Evolutionary conservation across 1,140 invertebrate species (phyloP).

Genomic region (Contarinia nasturtii): DNA sequence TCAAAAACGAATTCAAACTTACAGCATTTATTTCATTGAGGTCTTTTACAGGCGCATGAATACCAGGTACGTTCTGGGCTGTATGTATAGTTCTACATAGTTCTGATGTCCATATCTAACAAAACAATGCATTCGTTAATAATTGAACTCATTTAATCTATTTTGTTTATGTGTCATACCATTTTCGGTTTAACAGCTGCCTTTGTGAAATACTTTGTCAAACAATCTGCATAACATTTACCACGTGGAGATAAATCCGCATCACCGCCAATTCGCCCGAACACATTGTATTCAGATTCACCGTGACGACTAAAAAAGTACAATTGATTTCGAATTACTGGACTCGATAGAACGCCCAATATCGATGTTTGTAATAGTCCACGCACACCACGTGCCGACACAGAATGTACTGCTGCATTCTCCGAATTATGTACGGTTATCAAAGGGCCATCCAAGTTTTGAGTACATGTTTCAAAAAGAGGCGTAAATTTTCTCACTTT

Average conservation of each 20-base stretch:
- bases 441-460: constrained; percentile 16
- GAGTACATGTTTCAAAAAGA: constrained; percentile 24
- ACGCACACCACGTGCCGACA: constrained; percentile 6
- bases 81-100: constrained; percentile 75
- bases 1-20: constrained; percentile 19
- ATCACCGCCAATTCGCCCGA: constrained; percentile 82
- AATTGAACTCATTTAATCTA: neutral
- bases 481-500: constrained; percentile 10
- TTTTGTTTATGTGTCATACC: neutral
- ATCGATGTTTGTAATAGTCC: constrained; percentile 4
- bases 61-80: constrained; percentile 54
- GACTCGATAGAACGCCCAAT: constrained; percentile 3
- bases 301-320: constrained; percentile 47
- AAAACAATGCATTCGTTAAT: neutral
- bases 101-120: constrained; percentile 71
- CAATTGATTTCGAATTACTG: constrained; percentile 20
- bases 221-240: constrained; percentile 51
- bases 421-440: constrained; percentile 27
- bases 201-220: constrained; percentile 44
- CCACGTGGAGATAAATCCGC: constrained; percentile 64
- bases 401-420: constrained; percentile 11
- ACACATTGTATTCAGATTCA: constrained; percentile 77
- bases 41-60: constrained; percentile 55
- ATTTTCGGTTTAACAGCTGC: neutral
- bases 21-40: constrained; percentile 84